Evolutionary conservation across 1,140 invertebrate species (phyloP), one percentile per base, ranked within the genome.

Genomic region (Campodea augens): DNA sequence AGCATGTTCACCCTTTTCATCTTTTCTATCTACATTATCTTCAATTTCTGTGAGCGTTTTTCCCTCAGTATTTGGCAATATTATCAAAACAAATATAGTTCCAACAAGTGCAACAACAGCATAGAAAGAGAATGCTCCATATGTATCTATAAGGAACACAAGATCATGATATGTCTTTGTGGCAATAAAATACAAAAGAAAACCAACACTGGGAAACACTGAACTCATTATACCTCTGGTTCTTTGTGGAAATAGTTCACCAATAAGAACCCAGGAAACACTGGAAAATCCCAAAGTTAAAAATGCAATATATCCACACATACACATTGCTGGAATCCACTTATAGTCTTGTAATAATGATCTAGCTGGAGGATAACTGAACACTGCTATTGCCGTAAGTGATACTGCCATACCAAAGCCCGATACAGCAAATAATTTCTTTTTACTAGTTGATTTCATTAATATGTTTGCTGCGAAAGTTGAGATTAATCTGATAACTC

Each of bases 41-140:
- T 74, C 71, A 25, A 88, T 81, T 57, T 88, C 77, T 19, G 75
- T 67, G 2, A 87, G 60, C 0, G 71, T 74, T 51, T 77, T 79
- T 0, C 81, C 77, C 49, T 77, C 80, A 0, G 85, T 91, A 60
- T 91, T 86, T 0, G 86, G 85, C 3, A 90, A 56, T 13, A 72
- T 70, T 4, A 74, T 57, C 2, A 68, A 57, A 0, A 85, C 64
- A 52, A 84, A 81, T 1, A 86, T 42, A 1, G 75, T 69, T 0
- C 78, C 80, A 1, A 77, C 3, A 0, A 79, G 51, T 0, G 80
- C 73, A 25, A 83, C 57, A 0, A 62, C 56, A 1, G 72, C 72
- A 59, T 79, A 90, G 46, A 84, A 68, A 43, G 72, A 72, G 54
- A 85, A 89, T 0, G 74, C 71, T 1, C 70, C 74, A 24, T 68